Conservation (phyloP, 2,888 invertebrate species). For the Mesorhabditis spiculigera region DNA sequence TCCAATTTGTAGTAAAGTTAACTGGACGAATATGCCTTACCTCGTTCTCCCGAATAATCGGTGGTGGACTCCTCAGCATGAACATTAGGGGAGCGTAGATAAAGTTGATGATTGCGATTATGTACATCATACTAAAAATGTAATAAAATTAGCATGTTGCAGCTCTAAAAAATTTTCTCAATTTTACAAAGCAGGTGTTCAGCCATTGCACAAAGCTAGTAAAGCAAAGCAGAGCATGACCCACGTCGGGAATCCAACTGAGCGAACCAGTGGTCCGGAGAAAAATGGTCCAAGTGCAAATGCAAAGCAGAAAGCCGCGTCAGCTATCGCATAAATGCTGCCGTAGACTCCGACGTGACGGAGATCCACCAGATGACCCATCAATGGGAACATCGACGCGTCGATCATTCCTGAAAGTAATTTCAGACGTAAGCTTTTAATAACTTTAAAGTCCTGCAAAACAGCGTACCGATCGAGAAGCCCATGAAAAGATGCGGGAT, state of each 20-base stretch:
- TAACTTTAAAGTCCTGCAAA: no score
- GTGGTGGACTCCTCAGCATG: constrained; percentile 83
- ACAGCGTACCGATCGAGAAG: constrained; percentile 93
- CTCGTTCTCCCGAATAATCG: constrained; percentile 60
- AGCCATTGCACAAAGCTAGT: no score
- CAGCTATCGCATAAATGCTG: constrained; percentile 97
- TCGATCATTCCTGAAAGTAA: constrained; percentile 79
- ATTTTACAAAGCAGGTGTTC: no score
- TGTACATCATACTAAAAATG: constrained; percentile 77
- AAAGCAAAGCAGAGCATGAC: no score
- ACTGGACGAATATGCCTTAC: no score
- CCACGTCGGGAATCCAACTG: constrained; percentile 87
- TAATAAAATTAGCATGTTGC: no score
- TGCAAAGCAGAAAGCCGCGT: constrained; percentile 95
- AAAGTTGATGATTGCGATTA: constrained; percentile 88
- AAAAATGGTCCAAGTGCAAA: constrained; percentile 91
- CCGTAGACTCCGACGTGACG: constrained; percentile 95
- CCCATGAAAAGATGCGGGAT: constrained; percentile 94
- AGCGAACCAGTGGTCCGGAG: constrained; percentile 87
- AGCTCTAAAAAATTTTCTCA: no score
- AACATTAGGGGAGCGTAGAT: constrained; percentile 86
- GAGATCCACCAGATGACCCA: constrained; percentile 94
- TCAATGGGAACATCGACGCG: constrained; percentile 99
- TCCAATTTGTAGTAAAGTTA: no score
- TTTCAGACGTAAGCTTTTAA: no score